phyloP scores from a whole-genome alignment of 2,888 invertebrate genomes.

The Podabrus alpinus region DNA sequence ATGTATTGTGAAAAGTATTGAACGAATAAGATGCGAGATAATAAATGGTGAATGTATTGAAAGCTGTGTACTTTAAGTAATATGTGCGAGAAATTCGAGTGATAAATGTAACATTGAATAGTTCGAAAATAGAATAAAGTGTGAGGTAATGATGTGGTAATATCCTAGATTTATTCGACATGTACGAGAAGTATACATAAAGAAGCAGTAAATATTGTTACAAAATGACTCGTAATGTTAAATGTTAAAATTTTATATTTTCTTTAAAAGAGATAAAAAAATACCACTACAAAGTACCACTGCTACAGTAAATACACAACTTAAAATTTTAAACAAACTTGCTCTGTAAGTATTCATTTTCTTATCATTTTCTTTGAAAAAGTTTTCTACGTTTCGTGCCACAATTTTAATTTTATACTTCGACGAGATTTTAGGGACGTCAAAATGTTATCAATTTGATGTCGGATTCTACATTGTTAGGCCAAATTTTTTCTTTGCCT shows the following conservation, averaged over 20 bases:
- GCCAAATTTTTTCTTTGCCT: no score
- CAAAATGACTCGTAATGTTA: background rate
- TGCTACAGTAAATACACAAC: background rate
- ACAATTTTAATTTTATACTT: no score
- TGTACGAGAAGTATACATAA: background rate
- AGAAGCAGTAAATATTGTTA: background rate
- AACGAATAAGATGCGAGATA: background rate
- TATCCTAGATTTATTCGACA: background rate
- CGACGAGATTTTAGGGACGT: no score
- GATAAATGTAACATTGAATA: background rate
- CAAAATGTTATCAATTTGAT: no score
- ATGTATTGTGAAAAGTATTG: background rate
- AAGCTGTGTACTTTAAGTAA: background rate
- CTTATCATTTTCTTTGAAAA: background rate
- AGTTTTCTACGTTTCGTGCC: no score
- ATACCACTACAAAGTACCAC: background rate
- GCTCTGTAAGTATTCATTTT: background rate
- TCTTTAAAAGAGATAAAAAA: background rate
- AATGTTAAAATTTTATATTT: background rate
- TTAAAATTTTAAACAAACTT: no score
- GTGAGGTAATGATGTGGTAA: background rate
- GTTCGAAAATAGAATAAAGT: background rate
- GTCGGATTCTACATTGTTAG: no score
- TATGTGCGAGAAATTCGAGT: background rate
- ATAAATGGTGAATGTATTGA: background rate